A percentile compares a stretch with the other conserved stretches of the same genome.
Evolutionary conservation across 2,113 vertebrate species (phyloP).

Genomic region (Psophia crepitans): DNA sequence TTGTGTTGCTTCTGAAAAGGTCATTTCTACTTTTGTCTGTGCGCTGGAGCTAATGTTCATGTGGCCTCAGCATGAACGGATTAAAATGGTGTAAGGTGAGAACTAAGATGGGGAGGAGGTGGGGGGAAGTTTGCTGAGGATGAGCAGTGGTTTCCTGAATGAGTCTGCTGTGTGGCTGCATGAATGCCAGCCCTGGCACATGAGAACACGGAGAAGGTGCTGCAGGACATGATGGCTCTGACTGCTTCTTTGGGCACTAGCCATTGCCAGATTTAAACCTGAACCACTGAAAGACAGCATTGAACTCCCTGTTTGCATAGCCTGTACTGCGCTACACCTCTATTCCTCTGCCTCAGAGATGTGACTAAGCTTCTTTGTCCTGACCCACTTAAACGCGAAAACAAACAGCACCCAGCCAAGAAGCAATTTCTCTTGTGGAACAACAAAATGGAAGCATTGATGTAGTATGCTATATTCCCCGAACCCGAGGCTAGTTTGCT

Average conservation of each 20-base stretch:
- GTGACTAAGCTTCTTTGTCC: not conserved
- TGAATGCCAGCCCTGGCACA: accelerated
- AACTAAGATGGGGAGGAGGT: not conserved
- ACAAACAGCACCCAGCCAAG: not conserved
- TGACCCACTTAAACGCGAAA: not conserved
- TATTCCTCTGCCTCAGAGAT: not conserved
- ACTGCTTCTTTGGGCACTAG: not conserved
- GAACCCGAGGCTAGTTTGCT: not conserved
- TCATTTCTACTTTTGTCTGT: not conserved
- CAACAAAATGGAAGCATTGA: not conserved
- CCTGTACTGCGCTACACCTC: accelerated
- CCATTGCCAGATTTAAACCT: not conserved
- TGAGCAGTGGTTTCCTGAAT: not conserved
- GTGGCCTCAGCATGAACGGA: not conserved
- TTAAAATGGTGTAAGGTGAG: not conserved
- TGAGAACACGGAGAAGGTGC: accelerated
- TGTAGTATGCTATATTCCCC: not conserved
- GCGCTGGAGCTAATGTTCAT: not conserved
- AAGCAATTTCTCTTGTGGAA: not conserved
- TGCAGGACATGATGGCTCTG: not conserved
- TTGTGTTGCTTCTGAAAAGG: not conserved
- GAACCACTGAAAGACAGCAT: not conserved
- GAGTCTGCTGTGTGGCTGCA: not conserved
- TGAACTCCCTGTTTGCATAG: not conserved
- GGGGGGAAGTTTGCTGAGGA: not conserved